Base-by-base conservation (phyloP, 1,140 invertebrate genomes). In the Pemphigus obesinymphae region DNA sequence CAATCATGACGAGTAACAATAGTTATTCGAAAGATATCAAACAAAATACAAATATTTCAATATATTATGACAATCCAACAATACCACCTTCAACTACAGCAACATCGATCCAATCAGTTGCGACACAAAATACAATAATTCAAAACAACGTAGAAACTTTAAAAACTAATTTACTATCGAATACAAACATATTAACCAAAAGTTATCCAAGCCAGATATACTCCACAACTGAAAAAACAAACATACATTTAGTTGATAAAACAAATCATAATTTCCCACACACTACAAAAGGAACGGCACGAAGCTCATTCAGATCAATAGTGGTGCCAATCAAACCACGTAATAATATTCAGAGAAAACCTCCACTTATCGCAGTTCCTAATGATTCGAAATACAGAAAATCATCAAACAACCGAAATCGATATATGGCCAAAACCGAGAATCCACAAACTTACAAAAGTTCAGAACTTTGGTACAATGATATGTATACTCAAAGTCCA, bases 401-500 rank as follows among this genome's bases (percentile, higher is more conserved):
- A 73, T 31, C 29, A 13, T 11, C 29, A 2, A 31, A 48, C 8
- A 11, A 73, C 7, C 45, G 50, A 50, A 15, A 26, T 29, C 37
- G 37, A 10, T 5, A 37, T 40, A 45, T 6, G 11, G 13, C 10
- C 1, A 45, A 31, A 48, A 10, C 17, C 10, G 13, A 50, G 7
- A 10, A 7, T 50, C 7, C 26, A 13, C 17, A 13, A n/a, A 50
- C 43, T 37, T 20, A 15, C 3, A 31, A 73, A 11, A 45, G 31
- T n/a, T 73, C 70, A n/a, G 43, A 73, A 48, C 70, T 73, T 20
- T 73, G 70, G 70, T 73, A 73, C 17, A 50, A 31, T 50, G 26
- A 48, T 3, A 48, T 73, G 26, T 5, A 73, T 13, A 20, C 26
- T 11, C 70, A 73, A 34, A 73, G 20, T n/a, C 1, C 17, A 3